These are phyloP conservation scores for Goniozus legneri DNA, from an alignment of 1,140 invertebrate species.

Conservation along the genomic window DNA sequence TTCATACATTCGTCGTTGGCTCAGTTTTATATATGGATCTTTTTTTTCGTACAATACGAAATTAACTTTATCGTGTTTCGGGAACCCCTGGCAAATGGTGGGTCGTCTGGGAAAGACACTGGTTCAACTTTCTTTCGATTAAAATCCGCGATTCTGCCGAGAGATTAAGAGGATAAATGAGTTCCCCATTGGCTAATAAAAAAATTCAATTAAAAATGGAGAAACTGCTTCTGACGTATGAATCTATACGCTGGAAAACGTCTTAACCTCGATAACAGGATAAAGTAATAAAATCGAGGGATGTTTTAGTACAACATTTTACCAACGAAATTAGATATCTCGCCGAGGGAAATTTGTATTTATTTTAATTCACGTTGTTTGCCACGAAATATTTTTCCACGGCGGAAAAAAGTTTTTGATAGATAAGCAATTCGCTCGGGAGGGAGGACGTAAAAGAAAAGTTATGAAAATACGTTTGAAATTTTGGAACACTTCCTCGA, in stretches of 20 bases:
- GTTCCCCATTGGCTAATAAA: constrained; percentile 23
- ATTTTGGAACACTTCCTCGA: constrained; percentile 9
- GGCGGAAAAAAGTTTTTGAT: no score
- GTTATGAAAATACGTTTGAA: constrained; percentile 10
- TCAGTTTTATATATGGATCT: no score
- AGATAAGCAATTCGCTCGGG: no score
- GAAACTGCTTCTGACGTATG: constrained; percentile 30
- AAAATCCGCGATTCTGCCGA: constrained; percentile 30
- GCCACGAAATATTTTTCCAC: background rate
- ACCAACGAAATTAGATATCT: no score
- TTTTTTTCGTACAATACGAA: background rate
- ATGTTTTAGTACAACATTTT: no score
- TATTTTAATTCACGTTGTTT: constrained; percentile 5
- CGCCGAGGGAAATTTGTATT: constrained; percentile 16
- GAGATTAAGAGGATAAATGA: constrained; percentile 36
- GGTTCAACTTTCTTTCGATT: constrained; percentile 34
- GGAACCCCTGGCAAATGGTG: constrained; percentile 21
- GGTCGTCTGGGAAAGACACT: constrained; percentile 31
- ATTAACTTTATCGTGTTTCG: constrained; percentile 21
- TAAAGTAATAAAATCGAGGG: no score
- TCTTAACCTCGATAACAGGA: no score
- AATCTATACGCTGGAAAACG: constrained; percentile 29
- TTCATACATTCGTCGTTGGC: no score
- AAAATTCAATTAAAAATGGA: constrained; percentile 37
- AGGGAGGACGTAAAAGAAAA: background rate